These are phyloP conservation scores for Neolamprologus ventralis DNA, from an alignment of 2,113 vertebrate species.

Conservation along the genomic window DNA sequence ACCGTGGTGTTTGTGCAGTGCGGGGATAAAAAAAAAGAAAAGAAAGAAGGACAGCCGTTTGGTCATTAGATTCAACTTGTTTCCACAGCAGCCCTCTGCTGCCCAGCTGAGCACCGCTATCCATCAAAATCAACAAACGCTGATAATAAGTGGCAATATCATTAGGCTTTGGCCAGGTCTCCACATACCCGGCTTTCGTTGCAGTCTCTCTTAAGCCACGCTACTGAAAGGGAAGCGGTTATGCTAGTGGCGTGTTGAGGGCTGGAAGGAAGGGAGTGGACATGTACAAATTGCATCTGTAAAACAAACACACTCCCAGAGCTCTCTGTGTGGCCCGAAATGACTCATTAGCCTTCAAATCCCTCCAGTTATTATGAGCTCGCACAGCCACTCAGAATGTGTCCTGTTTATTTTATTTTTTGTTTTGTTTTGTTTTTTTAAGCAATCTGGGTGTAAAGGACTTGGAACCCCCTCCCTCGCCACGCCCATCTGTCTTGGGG, in stretches of 20 bases:
- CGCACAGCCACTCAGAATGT: background rate
- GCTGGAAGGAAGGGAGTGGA: background rate
- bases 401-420: background rate
- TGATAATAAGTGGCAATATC: slow-evolving; percentile 19
- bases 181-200: background rate
- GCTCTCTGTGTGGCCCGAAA: slow-evolving; percentile 16
- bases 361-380: background rate
- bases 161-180: slow-evolving; percentile 5
- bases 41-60: background rate
- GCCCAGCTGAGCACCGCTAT: slow-evolving; percentile 12
- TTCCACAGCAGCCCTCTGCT: background rate
- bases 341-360: slow-evolving; percentile 39
- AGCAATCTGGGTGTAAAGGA: background rate
- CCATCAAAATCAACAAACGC: slow-evolving; percentile 36
- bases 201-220: background rate
- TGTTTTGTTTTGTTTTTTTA: background rate
- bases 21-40: background rate
- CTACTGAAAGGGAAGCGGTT: background rate
- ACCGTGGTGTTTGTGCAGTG: background rate
- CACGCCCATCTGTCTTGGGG: background rate
- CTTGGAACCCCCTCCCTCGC: background rate
- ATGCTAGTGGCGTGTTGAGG: background rate
- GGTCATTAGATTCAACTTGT: slow-evolving; percentile 7
- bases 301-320: slow-evolving; percentile 17
- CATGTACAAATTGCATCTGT: slow-evolving; percentile 2